phyloP scores from a whole-genome alignment of 2,797 vertebrate genomes.

The Semotilus atromaculatus region DNA sequence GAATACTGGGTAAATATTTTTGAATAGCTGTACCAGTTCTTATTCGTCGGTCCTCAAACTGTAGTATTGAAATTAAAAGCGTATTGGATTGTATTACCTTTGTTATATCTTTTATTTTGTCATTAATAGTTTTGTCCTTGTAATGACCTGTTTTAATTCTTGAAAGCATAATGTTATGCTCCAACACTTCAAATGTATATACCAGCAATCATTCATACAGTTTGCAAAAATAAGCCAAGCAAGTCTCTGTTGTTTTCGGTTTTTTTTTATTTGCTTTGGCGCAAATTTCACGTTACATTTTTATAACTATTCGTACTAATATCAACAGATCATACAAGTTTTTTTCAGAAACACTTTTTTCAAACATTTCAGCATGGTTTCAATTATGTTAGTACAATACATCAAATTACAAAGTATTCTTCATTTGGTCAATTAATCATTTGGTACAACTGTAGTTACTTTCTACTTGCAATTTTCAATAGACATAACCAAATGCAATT shows the following conservation, averaged over 20 bases:
- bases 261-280: neutral
- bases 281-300: neutral
- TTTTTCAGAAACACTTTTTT: neutral
- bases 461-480: no score
- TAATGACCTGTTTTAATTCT: neutral
- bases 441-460: neutral
- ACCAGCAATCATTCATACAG: neutral
- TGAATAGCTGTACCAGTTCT: neutral
- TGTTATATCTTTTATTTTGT: neutral
- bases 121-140: neutral
- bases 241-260: neutral
- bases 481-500: neutral
- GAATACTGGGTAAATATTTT: conserved; percentile 13
- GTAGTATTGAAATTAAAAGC: neutral
- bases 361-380: neutral
- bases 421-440: no score
- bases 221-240: neutral
- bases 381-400: neutral
- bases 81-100: neutral
- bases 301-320: neutral
- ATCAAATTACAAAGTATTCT: neutral
- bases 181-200: neutral
- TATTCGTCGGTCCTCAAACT: neutral
- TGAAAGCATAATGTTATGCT: neutral
- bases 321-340: neutral